A percentile compares a stretch with the other conserved stretches of the same genome.
Conservation (phyloP, 2,797 vertebrate genomes). For the Megaceryle alcyon region DNA sequence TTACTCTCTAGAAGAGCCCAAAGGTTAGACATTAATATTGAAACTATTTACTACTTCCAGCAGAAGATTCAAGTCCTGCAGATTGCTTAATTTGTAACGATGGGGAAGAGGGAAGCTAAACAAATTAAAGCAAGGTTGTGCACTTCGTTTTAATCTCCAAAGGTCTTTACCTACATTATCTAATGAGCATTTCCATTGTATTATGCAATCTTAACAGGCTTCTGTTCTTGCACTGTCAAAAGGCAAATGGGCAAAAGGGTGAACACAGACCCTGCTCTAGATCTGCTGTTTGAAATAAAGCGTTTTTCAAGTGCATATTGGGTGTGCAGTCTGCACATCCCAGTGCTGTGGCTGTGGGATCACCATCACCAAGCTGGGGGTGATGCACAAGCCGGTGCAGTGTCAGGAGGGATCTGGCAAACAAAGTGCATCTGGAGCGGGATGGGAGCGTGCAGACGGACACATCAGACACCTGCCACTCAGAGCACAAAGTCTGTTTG, state of each 20-base stretch:
- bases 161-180: neutral
- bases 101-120: neutral
- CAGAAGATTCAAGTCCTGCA: neutral
- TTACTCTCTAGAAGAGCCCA: neutral
- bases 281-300: accelerated
- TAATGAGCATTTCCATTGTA: neutral
- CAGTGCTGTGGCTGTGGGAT: neutral
- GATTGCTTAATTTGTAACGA: neutral
- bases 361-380: neutral
- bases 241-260: neutral
- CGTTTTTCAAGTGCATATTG: accelerated
- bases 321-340: accelerated
- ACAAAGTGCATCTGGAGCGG: accelerated
- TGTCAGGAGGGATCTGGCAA: neutral
- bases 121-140: neutral
- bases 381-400: accelerated
- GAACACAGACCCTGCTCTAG: neutral
- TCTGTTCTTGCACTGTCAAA: neutral
- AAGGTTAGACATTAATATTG: neutral
- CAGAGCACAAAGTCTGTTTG: neutral
- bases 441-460: accelerated
- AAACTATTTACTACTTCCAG: neutral
- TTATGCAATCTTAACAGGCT: neutral
- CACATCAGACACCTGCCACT: neutral
- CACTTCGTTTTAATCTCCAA: neutral